Evolutionary conservation across 2,113 vertebrate species (phyloP).

Genomic region (Pseudopodoces humilis): DNA sequence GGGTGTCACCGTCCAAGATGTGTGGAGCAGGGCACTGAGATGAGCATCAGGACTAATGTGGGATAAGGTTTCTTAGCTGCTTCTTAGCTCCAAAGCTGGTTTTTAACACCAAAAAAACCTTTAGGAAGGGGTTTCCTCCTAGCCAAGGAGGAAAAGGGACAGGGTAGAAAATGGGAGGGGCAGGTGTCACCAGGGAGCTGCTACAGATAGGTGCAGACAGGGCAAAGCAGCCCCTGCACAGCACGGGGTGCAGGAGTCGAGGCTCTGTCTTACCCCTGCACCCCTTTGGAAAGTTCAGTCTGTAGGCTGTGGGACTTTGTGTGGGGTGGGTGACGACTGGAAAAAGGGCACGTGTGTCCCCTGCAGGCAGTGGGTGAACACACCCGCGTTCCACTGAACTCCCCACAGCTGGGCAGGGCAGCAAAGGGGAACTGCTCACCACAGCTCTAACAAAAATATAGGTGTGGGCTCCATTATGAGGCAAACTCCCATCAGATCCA

Average conservation of each 20-base stretch:
- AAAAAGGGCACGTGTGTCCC: background rate
- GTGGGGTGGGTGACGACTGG: background rate
- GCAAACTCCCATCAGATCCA: background rate
- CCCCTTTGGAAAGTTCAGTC: background rate
- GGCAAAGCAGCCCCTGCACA: background rate
- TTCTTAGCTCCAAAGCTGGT: background rate
- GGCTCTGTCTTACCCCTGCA: background rate
- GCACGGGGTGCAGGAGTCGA: rapidly evolving
- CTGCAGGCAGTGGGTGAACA: rapidly evolving
- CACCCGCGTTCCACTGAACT: background rate
- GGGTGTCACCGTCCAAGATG: rapidly evolving
- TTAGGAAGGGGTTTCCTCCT: background rate
- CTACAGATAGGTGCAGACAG: background rate
- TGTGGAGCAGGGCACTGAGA: rapidly evolving
- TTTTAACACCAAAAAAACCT: background rate
- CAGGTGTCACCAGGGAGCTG: background rate
- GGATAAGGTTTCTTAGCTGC: background rate
- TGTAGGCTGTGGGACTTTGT: background rate
- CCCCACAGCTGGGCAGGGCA: background rate
- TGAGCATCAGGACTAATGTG: background rate
- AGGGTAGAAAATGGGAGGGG: background rate
- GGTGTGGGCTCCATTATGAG: background rate
- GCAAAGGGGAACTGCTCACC: conserved; percentile 12
- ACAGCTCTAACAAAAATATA: background rate
- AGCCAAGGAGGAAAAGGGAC: background rate